Evolutionary conservation across 2,113 vertebrate species (phyloP), one percentile per base, ranked within the genome.

Genomic region (Mugil cephalus): DNA sequence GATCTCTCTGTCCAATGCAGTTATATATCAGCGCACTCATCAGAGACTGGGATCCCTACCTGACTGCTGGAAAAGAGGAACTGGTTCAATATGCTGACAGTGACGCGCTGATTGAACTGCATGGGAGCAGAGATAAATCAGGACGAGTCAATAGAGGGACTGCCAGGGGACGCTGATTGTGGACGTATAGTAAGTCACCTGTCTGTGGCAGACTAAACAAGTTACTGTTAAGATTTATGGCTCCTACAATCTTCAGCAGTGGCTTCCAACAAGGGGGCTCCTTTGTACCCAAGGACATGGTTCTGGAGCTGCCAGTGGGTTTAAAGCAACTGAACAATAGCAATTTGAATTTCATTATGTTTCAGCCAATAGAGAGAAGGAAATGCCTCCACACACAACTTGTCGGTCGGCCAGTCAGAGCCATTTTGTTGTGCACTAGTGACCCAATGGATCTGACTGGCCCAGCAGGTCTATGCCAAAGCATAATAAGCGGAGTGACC

Each of bases 41-140:
- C 17, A 61, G 43, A 0, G 24, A 51, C 14, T 38, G 5, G 55
- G 50, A 58, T 64, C 8, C 30, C 10, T 34, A 54, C 18, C 38
- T 66, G 13, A 68, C 17, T 7, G 0, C 35, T 67, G 21, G 30
- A 62, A 71, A 75, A 75, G 0, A 67, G 54, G 18, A 18, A 19
- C 58, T 15, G 21, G 54, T 59, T 34, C 54, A 34, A 69, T 71
- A 68, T 53, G 79, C 59, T 0, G 19, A 84, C 56, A 45, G 34
- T 18, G 19, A 60, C 66, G 45, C 12, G 35, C 40, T 61, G 63
- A 76, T 68, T 76, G 21, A 63, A 24, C 35, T 11, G 11, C 62
- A 68, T 36, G 11, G 43, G 60, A 43, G 59, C 74, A n/a, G 10
- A 58, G 60, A 48, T 71, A 47, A 69, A 79, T 65, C 7, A 14